Evolutionary conservation across 1,140 invertebrate genomes (phyloP).

Genomic region (Araneus ventricosus): DNA sequence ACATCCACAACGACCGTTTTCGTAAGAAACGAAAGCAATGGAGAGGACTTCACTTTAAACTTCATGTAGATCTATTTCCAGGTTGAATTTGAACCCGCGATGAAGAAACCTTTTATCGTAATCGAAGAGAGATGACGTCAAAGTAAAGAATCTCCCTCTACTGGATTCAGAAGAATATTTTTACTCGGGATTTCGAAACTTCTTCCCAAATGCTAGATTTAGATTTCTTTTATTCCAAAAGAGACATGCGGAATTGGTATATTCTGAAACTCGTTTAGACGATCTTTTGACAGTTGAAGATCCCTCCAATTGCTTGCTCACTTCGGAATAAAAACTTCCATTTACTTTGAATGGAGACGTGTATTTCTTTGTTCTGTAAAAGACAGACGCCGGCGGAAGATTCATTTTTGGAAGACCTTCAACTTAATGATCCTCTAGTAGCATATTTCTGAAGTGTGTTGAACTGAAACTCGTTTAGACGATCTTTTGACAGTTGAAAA

Average conservation of each 20-base stretch:
- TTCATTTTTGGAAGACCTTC: neutral
- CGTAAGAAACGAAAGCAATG: neutral
- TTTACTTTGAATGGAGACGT: neutral
- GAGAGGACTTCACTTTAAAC: neutral
- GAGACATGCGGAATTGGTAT: neutral
- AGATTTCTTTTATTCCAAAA: neutral
- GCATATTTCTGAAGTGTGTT: neutral
- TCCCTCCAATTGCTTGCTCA: neutral
- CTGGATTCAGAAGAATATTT: neutral
- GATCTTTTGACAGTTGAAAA: too few relatives aligned
- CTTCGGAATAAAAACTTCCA: neutral
- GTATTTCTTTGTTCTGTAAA: neutral
- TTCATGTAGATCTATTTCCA: neutral
- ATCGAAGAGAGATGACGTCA: neutral
- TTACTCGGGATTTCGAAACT: neutral
- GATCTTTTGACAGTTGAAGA: constrained; percentile 11
- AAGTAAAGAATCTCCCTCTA: neutral
- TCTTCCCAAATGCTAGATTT: neutral
- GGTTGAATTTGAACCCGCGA: neutral
- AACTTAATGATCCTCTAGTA: neutral
- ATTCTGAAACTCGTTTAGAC: neutral
- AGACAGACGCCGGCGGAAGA: too few relatives aligned
- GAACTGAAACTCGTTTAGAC: too few relatives aligned
- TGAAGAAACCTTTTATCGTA: neutral
- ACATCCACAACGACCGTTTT: neutral